Base-by-base conservation (phyloP, 2,888 invertebrate genomes). In the Clanis bilineata region DNA sequence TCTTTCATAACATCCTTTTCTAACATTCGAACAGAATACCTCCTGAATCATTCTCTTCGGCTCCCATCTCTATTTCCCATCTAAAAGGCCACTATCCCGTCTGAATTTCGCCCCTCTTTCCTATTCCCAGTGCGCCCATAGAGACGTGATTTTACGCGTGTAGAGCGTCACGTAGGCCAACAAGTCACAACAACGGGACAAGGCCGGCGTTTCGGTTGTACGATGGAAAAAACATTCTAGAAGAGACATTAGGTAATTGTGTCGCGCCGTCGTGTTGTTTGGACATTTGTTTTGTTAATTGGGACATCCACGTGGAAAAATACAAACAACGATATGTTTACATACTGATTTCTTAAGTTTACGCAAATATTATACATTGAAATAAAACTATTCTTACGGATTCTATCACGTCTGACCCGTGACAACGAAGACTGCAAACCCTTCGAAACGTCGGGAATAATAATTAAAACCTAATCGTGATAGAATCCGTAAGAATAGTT, bases 161-260 rank as follows among this genome's bases (percentile, higher is more conserved):
- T 62, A 73, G 64, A 66, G 72, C 73, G 82, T 83, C 88, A 88
- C 88, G 88, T 87, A 88, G 79, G 74, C 85, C 64, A 62, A 57
- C 74, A 6, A n/a, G n/a, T n/a, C n/a, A n/a, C n/a, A n/a, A n/a
- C n/a, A 77, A 77, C 83, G 69, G 85, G 81, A 72, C 85, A 88
- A 86, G 84, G 86, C 74, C 85, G 23, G 25, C 32, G 18, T 32
- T 51, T 32, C 51, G 32, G 51, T 36, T 36, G 32, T 32, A 7
- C 28, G 28, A 10, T 12, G 15, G 18, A 12, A 28, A 32, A 32
- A 28, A 51, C 51, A 51, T 32, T 32, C 51, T 51, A 51, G 18
- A 51, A 32, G 28, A 18, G 15, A 1, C 15, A 32, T 51, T 28
- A 51, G 51, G 51, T 51, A 51, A 51, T 22, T n/a, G n/a, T n/a